These are phyloP conservation scores for Drosophila littoralis DNA, from an alignment of 1,140 invertebrate species.

Conservation along the genomic window DNA sequence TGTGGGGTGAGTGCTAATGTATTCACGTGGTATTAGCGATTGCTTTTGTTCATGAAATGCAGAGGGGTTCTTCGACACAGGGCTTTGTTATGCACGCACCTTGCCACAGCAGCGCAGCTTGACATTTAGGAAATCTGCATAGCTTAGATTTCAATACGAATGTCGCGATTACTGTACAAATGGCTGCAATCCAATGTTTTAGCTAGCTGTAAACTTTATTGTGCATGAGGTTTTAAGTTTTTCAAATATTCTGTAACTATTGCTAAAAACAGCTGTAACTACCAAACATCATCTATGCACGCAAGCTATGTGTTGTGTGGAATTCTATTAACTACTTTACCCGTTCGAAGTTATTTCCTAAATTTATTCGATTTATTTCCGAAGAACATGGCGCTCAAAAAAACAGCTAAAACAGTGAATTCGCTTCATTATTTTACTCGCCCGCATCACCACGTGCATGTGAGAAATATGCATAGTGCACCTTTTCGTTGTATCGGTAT, in stretches of 20 bases:
- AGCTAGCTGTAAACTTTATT: not conserved
- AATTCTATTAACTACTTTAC: not conserved
- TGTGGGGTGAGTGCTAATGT: constrained; percentile 6
- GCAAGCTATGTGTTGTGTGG: not conserved
- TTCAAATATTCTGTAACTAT: not conserved
- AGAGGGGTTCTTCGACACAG: constrained; percentile 49
- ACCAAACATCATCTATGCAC: not conserved
- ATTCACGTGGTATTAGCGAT: constrained; percentile 31
- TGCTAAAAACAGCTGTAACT: not conserved
- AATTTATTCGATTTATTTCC: constrained; percentile 17
- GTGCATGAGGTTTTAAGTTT: constrained; percentile 4
- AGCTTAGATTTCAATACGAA: constrained; percentile 32
- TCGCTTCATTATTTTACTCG: constrained; percentile 65
- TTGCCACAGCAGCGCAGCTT: constrained; percentile 6
- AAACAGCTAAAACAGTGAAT: constrained; percentile 40
- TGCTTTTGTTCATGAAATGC: constrained; percentile 63
- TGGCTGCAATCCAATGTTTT: constrained; percentile 2
- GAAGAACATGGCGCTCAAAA: not conserved
- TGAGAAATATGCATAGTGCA: constrained; percentile 5
- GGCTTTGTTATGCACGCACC: constrained; percentile 35
- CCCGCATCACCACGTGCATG: constrained; percentile 28
- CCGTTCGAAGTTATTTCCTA: constrained; percentile 12
- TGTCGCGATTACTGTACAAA: constrained; percentile 13
- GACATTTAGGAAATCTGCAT: constrained; percentile 17
- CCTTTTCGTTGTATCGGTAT: constrained; percentile 31